phyloP scores from a whole-genome alignment of 2,797 vertebrate species.

The Ctenochaetus hawaiiensis region DNA sequence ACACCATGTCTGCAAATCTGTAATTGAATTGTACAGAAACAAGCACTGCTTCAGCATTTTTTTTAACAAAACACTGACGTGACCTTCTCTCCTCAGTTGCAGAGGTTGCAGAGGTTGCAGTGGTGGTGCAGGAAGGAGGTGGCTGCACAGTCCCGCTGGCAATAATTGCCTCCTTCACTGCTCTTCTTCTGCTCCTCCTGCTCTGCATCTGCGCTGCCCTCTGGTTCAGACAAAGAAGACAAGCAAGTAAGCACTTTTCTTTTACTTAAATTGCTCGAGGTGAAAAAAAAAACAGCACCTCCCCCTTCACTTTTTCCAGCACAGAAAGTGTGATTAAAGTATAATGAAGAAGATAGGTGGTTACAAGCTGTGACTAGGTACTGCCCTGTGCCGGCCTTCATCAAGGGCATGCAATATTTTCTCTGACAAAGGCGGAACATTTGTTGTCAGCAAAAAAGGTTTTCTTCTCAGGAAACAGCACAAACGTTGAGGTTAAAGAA shows the following conservation, averaged over 20 bases:
- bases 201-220: conserved; percentile 72
- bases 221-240: conserved; percentile 70
- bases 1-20: conserved; percentile 30
- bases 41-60: conserved; percentile 32
- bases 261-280: conserved; percentile 52
- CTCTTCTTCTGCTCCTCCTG: conserved; percentile 72
- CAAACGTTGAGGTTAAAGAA: conserved; percentile 21
- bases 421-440: conserved; percentile 71
- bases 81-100: conserved; percentile 71
- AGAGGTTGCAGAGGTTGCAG: conserved; percentile 81
- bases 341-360: conserved; percentile 71
- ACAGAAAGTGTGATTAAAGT: conserved; percentile 74
- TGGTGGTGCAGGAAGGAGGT: conserved; percentile 62
- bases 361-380: conserved; percentile 58
- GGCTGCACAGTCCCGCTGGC: conserved; percentile 66
- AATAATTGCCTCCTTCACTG: conserved; percentile 56
- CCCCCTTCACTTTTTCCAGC: conserved; percentile 18
- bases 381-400: conserved; percentile 61
- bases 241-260: conserved; percentile 75
- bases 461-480: conserved; percentile 45
- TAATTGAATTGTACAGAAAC: conserved; percentile 36
- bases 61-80: conserved; percentile 36
- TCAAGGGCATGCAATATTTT: conserved; percentile 71
- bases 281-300: conserved; percentile 32
- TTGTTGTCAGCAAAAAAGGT: conserved; percentile 71